Evolutionary conservation across 2,888 invertebrate genomes (phyloP).

Genomic region (Lapara coniferarum): DNA sequence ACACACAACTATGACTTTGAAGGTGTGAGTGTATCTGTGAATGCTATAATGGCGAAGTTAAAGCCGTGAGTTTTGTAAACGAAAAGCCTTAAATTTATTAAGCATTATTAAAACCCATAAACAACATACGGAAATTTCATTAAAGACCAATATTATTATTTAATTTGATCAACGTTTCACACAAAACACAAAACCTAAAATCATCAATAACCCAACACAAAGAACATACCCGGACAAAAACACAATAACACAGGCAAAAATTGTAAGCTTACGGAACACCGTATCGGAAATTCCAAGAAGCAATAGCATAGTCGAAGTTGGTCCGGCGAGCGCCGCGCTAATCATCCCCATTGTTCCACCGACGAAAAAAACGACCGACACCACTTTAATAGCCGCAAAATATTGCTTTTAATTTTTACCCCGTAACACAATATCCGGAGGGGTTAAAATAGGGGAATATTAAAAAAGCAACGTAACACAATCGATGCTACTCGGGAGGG

Average conservation of each 20-base stretch:
- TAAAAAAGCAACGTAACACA: slow-evolving; percentile 27
- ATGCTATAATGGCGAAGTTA: no score
- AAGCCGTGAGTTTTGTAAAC: no score
- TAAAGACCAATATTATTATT: not conserved
- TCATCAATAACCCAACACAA: slow-evolving; percentile 10
- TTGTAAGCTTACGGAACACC: slow-evolving; percentile 48
- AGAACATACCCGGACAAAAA: slow-evolving; percentile 7
- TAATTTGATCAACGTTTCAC: not conserved
- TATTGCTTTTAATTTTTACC: slow-evolving; percentile 41
- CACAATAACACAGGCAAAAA: slow-evolving; percentile 10
- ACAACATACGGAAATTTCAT: no score
- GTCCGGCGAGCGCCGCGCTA: slow-evolving; percentile 60
- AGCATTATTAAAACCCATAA: no score
- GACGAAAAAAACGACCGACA: slow-evolving; percentile 45
- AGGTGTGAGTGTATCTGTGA: no score
- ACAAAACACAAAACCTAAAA: not conserved
- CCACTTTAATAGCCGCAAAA: slow-evolving; percentile 48
- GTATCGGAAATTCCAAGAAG: slow-evolving; percentile 54
- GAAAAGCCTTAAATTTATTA: no score
- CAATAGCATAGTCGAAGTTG: slow-evolving; percentile 58
- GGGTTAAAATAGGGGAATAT: slow-evolving; percentile 35
- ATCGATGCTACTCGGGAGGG: slow-evolving; percentile 9
- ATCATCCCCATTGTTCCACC: slow-evolving; percentile 63
- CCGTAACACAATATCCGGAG: slow-evolving; percentile 35
- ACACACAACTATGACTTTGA: no score